Conservation (phyloP, 2,888 invertebrate genomes). For the Cephus spinipes region DNA sequence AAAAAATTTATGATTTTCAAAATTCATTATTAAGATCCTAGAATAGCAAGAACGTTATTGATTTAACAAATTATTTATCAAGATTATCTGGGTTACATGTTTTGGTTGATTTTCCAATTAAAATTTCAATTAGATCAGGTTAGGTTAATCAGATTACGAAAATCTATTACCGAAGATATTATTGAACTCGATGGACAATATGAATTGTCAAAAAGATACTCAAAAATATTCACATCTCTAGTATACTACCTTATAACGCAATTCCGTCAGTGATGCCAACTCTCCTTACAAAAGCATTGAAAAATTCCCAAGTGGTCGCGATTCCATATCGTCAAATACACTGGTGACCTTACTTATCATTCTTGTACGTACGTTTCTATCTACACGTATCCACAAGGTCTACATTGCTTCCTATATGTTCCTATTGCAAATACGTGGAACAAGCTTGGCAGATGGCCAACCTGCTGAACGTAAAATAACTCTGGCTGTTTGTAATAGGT, state of each 20-base stretch:
- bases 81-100: too few relatives aligned
- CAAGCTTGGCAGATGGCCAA: slow-evolving; percentile 51
- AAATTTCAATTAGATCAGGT: too few relatives aligned
- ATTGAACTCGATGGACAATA: not conserved
- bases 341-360: not conserved
- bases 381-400: not conserved
- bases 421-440: slow-evolving; percentile 15
- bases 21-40: too few relatives aligned
- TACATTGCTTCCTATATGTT: not conserved
- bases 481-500: slow-evolving; percentile 23
- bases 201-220: not conserved
- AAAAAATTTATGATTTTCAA: too few relatives aligned
- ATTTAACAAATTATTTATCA: too few relatives aligned
- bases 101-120: too few relatives aligned
- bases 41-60: too few relatives aligned
- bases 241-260: not conserved
- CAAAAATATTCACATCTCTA: not conserved
- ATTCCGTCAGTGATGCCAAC: not conserved
- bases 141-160: too few relatives aligned
- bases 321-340: not conserved
- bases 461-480: slow-evolving; percentile 50
- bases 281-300: not conserved
- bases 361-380: not conserved
- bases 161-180: too few relatives aligned
- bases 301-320: not conserved